Percentiles rank a stretch among this genome's conserved stretches.
Evolutionary conservation across 35 echinoderm and acorn worm genomes (phyloP).

Genomic region (Chiridota heheva): DNA sequence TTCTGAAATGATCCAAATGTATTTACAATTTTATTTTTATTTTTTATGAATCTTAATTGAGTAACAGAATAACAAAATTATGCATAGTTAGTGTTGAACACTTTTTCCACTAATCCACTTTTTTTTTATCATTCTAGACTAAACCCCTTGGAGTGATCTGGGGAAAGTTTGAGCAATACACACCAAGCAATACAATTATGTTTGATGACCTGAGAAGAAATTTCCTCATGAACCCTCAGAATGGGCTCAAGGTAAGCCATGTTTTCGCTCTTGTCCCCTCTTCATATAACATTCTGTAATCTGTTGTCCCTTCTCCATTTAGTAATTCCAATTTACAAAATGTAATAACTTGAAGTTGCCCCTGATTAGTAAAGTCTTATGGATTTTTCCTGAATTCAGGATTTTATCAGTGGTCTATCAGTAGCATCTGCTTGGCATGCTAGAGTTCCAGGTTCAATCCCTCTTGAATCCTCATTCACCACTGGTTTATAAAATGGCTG

Average conservation of each 20-base stretch:
- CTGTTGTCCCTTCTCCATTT: neutral
- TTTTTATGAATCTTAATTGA: neutral
- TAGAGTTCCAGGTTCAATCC: neutral
- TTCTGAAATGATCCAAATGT: no score
- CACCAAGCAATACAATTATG: constrained; percentile 87
- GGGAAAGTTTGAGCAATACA: constrained; percentile 94
- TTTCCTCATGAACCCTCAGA: constrained; percentile 98
- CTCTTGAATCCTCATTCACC: neutral
- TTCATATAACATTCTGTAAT: neutral
- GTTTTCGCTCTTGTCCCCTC: neutral
- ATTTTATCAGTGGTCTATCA: no score
- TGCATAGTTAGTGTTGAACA: neutral
- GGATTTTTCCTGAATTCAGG: no score
- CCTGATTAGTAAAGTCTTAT: neutral
- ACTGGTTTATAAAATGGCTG: neutral
- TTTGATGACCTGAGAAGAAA: constrained; percentile 96
- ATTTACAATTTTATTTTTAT: neutral
- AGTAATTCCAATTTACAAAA: neutral
- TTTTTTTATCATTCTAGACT: no score
- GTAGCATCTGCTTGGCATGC: no score
- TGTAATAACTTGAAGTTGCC: neutral
- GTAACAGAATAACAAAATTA: neutral
- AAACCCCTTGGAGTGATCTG: constrained; percentile 96
- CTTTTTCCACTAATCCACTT: neutral
- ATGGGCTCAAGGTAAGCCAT: constrained; percentile 87